Evolutionary conservation across 2,797 vertebrate genomes (phyloP), one percentile per base, ranked within the genome.

Genomic region (Bucorvus abyssinicus): DNA sequence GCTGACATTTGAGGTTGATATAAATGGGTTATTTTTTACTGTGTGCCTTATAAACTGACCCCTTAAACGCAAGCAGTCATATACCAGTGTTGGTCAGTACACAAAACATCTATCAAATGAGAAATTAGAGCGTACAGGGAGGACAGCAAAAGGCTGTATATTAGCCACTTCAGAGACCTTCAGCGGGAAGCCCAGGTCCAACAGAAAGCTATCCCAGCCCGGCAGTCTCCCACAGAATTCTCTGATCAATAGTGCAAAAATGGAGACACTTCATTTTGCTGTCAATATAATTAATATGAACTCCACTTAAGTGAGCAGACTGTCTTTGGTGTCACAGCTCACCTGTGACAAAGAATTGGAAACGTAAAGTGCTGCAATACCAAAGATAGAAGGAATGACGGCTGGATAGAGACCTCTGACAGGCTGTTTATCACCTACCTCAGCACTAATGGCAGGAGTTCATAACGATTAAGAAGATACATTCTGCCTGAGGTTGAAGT

Each of bases 181-280:
- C 14, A 4, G 36, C 50, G n/a, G 2, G 8, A 87, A 60, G 52
- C 38, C 36, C 49, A 71, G 68, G 59, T 89, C 91, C 88, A 29
- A 55, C 0, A 67, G 36, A 82, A 67, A 89, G 27, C 53, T 21
- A 9, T 23, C 49, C 67, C 87, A 89, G 84, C 52, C 49, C 76
- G 71, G 40, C 10, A 73, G 52, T 73, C 76, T 93, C 90, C 68
- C 55, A 75, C 63, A 81, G 38, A 93, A 84, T 32, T 75, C 60
- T 61, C 68, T 89, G 91, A 95, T 96, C 75, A 4, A 96, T 94
- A 68, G 65, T 6, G 53, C 7, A 16, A 94, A 94, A 96, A 96
- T 88, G 70, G 93, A 67, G 82, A 96, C 71, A 79, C 44, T 93
- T 83, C 87, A 90, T 96, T 96, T 92, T 93, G 65, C 71, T 95